Base-by-base conservation (phyloP, 2,797 vertebrate genomes). In the Brachyrhaphis roseni region DNA sequence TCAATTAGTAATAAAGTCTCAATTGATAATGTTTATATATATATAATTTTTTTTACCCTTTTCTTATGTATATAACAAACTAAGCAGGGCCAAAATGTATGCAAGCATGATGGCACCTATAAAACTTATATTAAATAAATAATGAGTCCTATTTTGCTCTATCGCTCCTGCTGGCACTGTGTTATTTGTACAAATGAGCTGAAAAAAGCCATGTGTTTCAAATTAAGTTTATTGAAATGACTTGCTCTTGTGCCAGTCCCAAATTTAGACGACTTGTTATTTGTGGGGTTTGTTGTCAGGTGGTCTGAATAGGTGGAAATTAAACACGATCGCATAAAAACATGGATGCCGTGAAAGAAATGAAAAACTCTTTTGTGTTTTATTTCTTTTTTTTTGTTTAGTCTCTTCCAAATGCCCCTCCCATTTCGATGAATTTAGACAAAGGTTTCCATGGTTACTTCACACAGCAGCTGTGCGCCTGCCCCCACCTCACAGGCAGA, bases 391-490 rank as follows among this genome's bases (percentile, higher is more conserved):
- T 53, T 28, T 13, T n/a, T 13, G 13, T 41, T 78, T 64, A 64
- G 68, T 77, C 55, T 43, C 31, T 75, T 46, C 31, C 0, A 23
- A 79, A 75, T 76, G 77, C 81, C 78, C 62, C 82, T 86, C 75
- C 81, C 72, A 74, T 79, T 86, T 74, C 62, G 76, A 74, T 8
- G 34, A 78, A 43, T 76, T 62, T 79, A 92, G 88, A 96, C 95
- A 96, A 95, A 95, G 93, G 95, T 95, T 95, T 88, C 95, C 84
- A 95, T 93, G 92, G 94, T 74, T 93, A 95, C 94, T 31, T 79
- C 89, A 94, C 82, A 94, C 87, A 92, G 90, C 91, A 91, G 91
- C 89, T 92, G 88, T 84, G 87, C 84, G 59, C 75, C 83, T 72
- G 73, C 79, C 72, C 85, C 72, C 36, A 74, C 68, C 66, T 78